phyloP scores from a whole-genome alignment of 1,140 invertebrate species.

The Limonius californicus region DNA sequence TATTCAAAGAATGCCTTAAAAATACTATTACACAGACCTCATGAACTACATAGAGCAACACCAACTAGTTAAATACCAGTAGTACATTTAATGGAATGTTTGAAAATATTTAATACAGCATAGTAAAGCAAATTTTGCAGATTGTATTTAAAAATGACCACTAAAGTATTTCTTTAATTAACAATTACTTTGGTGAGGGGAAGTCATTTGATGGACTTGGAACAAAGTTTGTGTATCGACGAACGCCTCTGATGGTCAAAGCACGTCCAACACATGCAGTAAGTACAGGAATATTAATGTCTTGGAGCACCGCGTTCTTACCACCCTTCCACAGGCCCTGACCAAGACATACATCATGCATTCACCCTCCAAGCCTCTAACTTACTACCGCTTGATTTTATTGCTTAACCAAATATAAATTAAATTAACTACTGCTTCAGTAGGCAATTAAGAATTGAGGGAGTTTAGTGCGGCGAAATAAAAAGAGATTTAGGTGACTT shows the following conservation, averaged over 20 bases:
- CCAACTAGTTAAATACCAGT: no score
- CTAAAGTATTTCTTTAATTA: no score
- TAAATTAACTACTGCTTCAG: constrained; percentile 48
- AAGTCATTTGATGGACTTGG: background rate
- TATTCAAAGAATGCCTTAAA: no score
- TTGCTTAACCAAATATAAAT: constrained; percentile 48
- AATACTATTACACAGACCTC: no score
- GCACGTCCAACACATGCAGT: constrained; percentile 40
- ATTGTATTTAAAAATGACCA: no score
- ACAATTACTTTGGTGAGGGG: no score
- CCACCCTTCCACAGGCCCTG: constrained; percentile 39
- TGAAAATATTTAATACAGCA: no score
- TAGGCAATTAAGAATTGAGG: constrained; percentile 47
- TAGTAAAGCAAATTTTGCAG: no score
- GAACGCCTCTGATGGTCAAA: constrained; percentile 33
- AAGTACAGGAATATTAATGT: constrained; percentile 46
- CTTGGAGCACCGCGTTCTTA: constrained; percentile 44
- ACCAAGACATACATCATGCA: constrained; percentile 44
- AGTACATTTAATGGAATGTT: no score
- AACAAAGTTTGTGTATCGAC: no score
- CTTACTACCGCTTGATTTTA: constrained; percentile 42
- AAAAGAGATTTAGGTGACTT: constrained; percentile 44
- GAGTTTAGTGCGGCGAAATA: constrained; percentile 41
- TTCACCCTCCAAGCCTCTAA: constrained; percentile 28
- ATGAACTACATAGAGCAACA: no score